Base-by-base conservation (phyloP, 2,113 vertebrate species). In the Lycocorax pyrrhopterus region DNA sequence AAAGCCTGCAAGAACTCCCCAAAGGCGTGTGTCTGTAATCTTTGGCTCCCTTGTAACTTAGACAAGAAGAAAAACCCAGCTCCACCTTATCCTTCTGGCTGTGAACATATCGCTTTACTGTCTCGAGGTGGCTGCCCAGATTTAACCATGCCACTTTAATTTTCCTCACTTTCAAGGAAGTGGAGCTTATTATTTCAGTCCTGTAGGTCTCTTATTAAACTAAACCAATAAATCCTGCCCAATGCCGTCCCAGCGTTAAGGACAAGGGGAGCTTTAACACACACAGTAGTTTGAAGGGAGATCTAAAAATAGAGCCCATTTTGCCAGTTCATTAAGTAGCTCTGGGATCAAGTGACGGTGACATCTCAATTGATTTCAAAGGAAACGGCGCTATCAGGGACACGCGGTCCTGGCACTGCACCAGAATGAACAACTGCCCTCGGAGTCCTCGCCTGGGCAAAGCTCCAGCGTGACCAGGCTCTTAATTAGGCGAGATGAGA, bases 291-390 rank as follows among this genome's bases (percentile, higher is more conserved):
- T 90, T 51, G 72, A 86, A 92, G 44, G 12, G 56, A 92, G 72
- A 67, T 86, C 93, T 97, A 96, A 97, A 97, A 95, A 95, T 90
- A 96, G 93, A 93, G 84, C 69, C 87, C 49, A 64, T 93, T 96
- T 91, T 94, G 56, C 90, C 96, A 94, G 80, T 94, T 96, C 90
- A 92, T 96, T 95, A 96, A 96, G 83, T 75, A 96, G 91, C 92
- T 93, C 72, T 7, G 4, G 93, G 92, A 96, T 94, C 94, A 96
- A 96, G 94, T 12, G 41, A 91, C 12, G 64, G 90, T 95, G 94
- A 97, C 90, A 96, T 97, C 96, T 96, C 92, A 94, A 95, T 96
- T 90, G 90, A 88, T 96, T 97, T 86, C 93, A 88, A 92, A 93
- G 90, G 83, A 88, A 93, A 72, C 6, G 3, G 83, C 8, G 4